Base-by-base conservation (phyloP, 1,140 invertebrate genomes). In the Calephelis virginiensis region DNA sequence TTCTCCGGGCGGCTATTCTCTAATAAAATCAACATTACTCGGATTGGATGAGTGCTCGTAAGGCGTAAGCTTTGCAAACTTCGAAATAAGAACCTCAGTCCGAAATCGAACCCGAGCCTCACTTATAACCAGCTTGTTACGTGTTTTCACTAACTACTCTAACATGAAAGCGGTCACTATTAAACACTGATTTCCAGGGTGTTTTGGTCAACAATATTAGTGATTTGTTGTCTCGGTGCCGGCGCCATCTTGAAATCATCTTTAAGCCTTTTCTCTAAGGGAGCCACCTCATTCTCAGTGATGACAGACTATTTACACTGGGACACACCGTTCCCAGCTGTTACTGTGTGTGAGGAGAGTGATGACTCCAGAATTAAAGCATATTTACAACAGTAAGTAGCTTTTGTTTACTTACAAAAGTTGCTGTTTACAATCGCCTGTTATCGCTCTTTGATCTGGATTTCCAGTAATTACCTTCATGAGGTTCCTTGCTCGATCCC, bases 261-360 rank as follows among this genome's bases (percentile, higher is more conserved):
- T 9, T 68, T 90, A 0, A 66, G 63, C 4, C 48, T 86, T 6
- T 85, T 81, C 38, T 74, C 75, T 0, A 71, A 76, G 10, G 77
- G 71, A 1, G 79, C 77, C 0, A 80, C 86, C 0, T 79, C 84
- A 0, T 90, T 82, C 53, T 78, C 82, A 5, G 92, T 93, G 6
- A 94, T 95, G 64, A 95, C 94, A 4, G 92, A 91, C 45, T 95
- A 94, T 76, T 75, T 94, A n/a, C 86, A 94, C 62, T 95, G 94
- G 94, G 82, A 94, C 64, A 94, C 94, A 0, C 88, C 93, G 10
- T 95, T 95, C 68, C 94, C 95, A 0, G 91, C 94, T 0, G 80
- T 95, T 11, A 92, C 92, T 8, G 87, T 94, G 5, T 95, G 94
- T 70, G 93, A 94, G 74, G 86, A 83, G 0, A 86, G 88, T 61